Evolutionary conservation across 2,113 vertebrate genomes (phyloP), one percentile per base, ranked within the genome.

Genomic region (Nasalis larvatus): DNA sequence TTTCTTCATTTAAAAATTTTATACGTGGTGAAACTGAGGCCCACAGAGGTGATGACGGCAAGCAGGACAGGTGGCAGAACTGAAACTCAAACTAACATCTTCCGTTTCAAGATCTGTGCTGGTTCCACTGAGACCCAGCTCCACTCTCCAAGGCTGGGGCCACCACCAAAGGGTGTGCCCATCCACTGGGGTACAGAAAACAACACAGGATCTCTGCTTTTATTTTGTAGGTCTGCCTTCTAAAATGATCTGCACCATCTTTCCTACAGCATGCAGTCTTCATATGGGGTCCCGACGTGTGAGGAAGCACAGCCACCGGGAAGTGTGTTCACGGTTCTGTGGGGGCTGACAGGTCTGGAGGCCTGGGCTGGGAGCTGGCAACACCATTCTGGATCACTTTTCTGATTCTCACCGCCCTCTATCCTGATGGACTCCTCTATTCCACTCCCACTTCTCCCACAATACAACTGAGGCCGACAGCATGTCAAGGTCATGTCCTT

Each of bases 401-500:
- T 47, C 58, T 84, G 23, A 18, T 56, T 47, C 49, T 68, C 27
- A 37, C 12, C 8, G 2, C 18, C 13, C 23, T 69, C 37, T 58
- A 86, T n/a, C 74, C 58, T 25, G 5, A 47, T 63, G 35, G 54
- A 40, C 52, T 21, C 60, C 9, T 23, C 60, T 32, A 32, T 27
- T 27, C 60, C 60, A 63, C 27, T 13, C 27, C 27, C 60, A 63
- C 60, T 30, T 2, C 27, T 40, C 32, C 40, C 56, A 40, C 14
- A 21, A 60, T 21, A n/a, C 8, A 6, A 8, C 6, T 32, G 66
- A 68, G 16, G 20, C 52, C 17, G 40, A 42, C 3, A 71, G 18
- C 6, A 66, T 13, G 47, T 25, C 23, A 45, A 1, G 9, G 12
- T 6, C 42, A 60, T 0, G 1, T 25, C 12, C 12, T 47, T 52